phyloP scores from a whole-genome alignment of 1,140 invertebrate species.

The Leptinotarsa undecemlineata region DNA sequence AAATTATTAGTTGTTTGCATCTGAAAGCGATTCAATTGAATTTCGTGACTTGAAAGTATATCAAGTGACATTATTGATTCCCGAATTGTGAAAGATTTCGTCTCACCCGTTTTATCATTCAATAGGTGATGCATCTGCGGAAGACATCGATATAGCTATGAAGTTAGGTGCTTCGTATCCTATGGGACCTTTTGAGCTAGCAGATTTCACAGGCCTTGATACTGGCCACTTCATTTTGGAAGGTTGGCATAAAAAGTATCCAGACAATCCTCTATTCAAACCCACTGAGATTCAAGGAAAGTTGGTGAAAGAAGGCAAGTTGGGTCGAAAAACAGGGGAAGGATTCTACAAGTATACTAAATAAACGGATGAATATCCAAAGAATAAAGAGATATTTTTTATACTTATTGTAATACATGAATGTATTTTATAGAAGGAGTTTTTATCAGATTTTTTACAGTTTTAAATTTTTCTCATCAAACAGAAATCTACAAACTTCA shows the following conservation, averaged over 20 bases:
- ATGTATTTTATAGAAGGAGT: too few species aligned
- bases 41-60: too few species aligned
- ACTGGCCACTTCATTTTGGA: conserved; percentile 66
- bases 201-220: conserved; percentile 81
- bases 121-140: conserved; percentile 69
- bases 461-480: too few species aligned
- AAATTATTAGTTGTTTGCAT: too few species aligned
- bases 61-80: too few species aligned
- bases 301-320: conserved; percentile 78
- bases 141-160: conserved; percentile 83
- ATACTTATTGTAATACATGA: too few species aligned
- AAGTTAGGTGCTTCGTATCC: conserved; percentile 83
- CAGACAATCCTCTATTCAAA: conserved; percentile 77
- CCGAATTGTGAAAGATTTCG: too few species aligned
- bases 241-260: conserved; percentile 79
- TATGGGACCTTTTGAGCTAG: conserved; percentile 82
- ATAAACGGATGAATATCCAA: not conserved
- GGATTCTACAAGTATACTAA: conserved; percentile 81
- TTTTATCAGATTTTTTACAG: too few species aligned
- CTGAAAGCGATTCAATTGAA: too few species aligned
- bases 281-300: conserved; percentile 69
- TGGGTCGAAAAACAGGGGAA: conserved; percentile 83
- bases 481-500: too few species aligned
- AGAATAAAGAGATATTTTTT: too few species aligned
- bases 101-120: not conserved